phyloP scores from a whole-genome alignment of 1,140 invertebrate species.

The Drosophila pachea region DNA sequence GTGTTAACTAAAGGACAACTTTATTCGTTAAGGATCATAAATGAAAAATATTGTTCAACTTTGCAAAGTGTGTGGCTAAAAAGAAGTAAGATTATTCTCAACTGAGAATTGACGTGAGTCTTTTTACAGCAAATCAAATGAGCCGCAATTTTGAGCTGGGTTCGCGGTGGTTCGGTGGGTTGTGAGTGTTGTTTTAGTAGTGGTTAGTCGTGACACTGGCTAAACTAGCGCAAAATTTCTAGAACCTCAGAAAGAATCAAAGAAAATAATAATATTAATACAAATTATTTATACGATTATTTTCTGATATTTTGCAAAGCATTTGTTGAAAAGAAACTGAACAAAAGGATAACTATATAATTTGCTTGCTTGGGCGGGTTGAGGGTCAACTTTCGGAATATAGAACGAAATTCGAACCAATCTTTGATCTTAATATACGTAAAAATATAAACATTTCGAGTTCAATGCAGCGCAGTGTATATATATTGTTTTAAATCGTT shows the following conservation, averaged over 20 bases:
- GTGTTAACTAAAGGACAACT: conserved; percentile 56
- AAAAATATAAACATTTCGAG: conserved; percentile 61
- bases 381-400: conserved; percentile 58
- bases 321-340: conserved; percentile 46
- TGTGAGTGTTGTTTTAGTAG: conserved; percentile 24
- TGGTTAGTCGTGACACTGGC: conserved; percentile 34
- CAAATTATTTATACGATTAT: too few relatives aligned
- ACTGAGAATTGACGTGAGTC: conserved; percentile 34
- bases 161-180: conserved; percentile 36
- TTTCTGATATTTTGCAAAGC: conserved; percentile 44
- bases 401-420: conserved; percentile 79
- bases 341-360: conserved; percentile 19
- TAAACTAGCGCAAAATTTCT: conserved; percentile 30
- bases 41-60: conserved; percentile 27
- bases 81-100: conserved; percentile 4
- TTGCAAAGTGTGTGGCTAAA: conserved; percentile 69
- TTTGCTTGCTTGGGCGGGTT: conserved; percentile 26
- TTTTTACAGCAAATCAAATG: conserved; percentile 73
- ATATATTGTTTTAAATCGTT: conserved; percentile 39
- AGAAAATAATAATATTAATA: conserved; percentile 28
- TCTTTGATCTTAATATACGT: conserved; percentile 51
- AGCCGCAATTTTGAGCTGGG: conserved; percentile 55
- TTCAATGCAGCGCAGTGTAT: conserved; percentile 54
- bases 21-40: conserved; percentile 32
- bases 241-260: conserved; percentile 21